These are phyloP conservation scores for Bombus superbus DNA, from an alignment of 1,140 invertebrate species.

Conservation along the genomic window DNA sequence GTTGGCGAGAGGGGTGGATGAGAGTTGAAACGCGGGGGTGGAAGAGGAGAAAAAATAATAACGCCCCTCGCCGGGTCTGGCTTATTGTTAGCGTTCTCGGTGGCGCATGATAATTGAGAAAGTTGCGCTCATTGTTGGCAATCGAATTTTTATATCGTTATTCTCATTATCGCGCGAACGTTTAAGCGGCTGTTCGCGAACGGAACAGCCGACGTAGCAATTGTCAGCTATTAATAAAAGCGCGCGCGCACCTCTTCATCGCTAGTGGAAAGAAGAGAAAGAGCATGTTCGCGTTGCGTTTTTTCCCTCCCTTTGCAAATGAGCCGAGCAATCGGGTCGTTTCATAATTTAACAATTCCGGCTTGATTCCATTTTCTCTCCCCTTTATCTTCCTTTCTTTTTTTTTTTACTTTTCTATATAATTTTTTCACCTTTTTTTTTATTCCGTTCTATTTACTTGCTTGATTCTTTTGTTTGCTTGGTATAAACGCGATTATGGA, in stretches of 20 bases:
- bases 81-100: constrained; percentile 31
- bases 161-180: constrained; percentile 46
- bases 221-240: constrained; percentile 43
- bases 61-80: background rate
- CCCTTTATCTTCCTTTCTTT: accelerated
- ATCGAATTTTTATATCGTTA: constrained; percentile 56
- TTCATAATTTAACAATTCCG: constrained; percentile 7
- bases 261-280: background rate
- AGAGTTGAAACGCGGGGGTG: background rate
- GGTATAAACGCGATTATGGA: background rate
- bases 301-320: background rate
- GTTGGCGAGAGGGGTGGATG: background rate
- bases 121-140: constrained; percentile 43
- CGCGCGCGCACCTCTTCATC: background rate
- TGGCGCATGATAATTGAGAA: constrained; percentile 46
- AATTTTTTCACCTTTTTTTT: background rate
- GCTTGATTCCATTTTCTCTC: background rate
- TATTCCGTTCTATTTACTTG: background rate
- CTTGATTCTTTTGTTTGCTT: background rate
- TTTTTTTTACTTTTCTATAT: background rate
- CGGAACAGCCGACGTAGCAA: constrained; percentile 41
- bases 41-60: constrained; percentile 10
- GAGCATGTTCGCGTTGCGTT: constrained; percentile 12
- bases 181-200: constrained; percentile 28
- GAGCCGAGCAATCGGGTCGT: constrained; percentile 34